phyloP scores from a whole-genome alignment of 2,888 invertebrate species.

The Hydroisotoma schaefferi region DNA sequence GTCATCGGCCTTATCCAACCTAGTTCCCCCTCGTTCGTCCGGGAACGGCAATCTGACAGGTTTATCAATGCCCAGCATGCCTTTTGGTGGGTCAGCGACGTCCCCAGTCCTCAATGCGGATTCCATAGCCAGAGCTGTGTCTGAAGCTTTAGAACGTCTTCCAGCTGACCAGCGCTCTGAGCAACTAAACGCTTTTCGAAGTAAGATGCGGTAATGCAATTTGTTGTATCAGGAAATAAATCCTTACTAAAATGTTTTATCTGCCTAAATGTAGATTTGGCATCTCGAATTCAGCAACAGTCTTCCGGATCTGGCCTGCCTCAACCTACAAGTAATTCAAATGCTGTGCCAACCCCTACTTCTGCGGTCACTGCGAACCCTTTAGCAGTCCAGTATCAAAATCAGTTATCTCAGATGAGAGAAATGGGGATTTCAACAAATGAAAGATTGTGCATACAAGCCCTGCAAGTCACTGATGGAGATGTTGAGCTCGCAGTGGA shows the following conservation, averaged over 20 bases:
- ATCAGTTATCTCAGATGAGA: slow-evolving; percentile 66
- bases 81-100: slow-evolving; percentile 17
- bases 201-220: slow-evolving; percentile 7
- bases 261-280: not conserved
- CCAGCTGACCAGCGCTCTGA: slow-evolving; percentile 37
- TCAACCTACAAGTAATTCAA: not conserved
- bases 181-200: slow-evolving; percentile 37
- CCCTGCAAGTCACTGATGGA: slow-evolving; percentile 72
- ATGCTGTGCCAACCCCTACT: not conserved
- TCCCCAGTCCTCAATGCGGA: slow-evolving; percentile 35
- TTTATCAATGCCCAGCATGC: slow-evolving; percentile 18
- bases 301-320: not conserved
- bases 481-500: slow-evolving; percentile 89
- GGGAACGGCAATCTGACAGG: slow-evolving; percentile 9
- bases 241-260: not conserved
- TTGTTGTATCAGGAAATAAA: not conserved
- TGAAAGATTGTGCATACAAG: slow-evolving; percentile 78
- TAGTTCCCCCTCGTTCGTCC: slow-evolving; percentile 14
- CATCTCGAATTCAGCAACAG: slow-evolving; percentile 12
- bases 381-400: slow-evolving; percentile 45
- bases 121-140: slow-evolving; percentile 40
- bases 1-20: slow-evolving; percentile 1
- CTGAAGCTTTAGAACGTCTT: slow-evolving; percentile 39
- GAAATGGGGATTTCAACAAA: slow-evolving; percentile 88
- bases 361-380: not conserved